A percentile compares a stretch with the other conserved stretches of the same genome.
These are phyloP conservation scores for Alfaro cultratus DNA, from an alignment of 2,797 vertebrate species.

Conservation along the genomic window DNA sequence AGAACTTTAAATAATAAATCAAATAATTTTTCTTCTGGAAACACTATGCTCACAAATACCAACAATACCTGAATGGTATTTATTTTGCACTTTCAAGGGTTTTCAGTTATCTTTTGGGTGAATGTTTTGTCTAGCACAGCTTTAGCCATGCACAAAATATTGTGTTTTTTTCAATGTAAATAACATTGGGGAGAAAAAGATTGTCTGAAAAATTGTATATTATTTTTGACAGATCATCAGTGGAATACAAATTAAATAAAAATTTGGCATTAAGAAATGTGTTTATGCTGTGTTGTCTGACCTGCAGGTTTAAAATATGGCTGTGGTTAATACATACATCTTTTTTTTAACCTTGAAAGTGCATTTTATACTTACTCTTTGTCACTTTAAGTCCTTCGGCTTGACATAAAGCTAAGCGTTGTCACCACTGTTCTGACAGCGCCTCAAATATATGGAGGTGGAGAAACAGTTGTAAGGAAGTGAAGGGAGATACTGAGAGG, in stretches of 20 bases:
- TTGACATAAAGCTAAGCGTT: slow-evolving; percentile 52
- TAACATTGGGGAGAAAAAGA: neutral
- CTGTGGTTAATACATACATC: slow-evolving; percentile 39
- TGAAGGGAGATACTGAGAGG: slow-evolving; percentile 26
- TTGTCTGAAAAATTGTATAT: neutral
- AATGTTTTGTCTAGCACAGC: neutral
- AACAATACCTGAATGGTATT: neutral
- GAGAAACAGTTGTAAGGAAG: slow-evolving; percentile 22
- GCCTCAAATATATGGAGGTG: slow-evolving; percentile 47
- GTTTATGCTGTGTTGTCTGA: slow-evolving; percentile 27
- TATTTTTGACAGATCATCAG: neutral
- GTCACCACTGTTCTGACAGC: slow-evolving; percentile 57
- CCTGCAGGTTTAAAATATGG: slow-evolving; percentile 3
- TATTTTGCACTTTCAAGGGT: neutral
- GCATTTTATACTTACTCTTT: slow-evolving; percentile 43
- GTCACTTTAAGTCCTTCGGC: slow-evolving; percentile 45
- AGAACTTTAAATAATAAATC: neutral
- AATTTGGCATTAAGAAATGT: neutral
- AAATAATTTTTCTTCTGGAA: neutral
- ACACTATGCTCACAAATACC: neutral
- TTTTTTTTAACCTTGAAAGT: neutral
- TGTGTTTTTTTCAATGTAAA: neutral
- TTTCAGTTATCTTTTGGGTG: neutral
- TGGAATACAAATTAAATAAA: neutral
- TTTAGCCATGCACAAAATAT: neutral